phyloP scores from a whole-genome alignment of 2,888 invertebrate genomes.

The Sepiola atlantica region DNA sequence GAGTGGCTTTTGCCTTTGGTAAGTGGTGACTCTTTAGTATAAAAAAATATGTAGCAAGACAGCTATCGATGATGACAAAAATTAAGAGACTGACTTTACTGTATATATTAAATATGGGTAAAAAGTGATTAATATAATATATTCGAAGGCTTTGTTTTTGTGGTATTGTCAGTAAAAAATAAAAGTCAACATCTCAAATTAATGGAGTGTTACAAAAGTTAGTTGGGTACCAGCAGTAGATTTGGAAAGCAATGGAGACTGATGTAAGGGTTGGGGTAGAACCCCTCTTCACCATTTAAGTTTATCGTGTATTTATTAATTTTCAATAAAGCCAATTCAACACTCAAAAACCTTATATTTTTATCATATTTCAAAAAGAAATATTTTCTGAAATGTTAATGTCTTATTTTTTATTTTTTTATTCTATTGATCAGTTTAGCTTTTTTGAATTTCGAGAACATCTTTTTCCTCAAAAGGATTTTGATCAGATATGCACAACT shows the following conservation, averaged over 20 bases:
- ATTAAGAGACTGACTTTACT: too few relatives aligned
- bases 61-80: too few relatives aligned
- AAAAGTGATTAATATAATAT: not conserved
- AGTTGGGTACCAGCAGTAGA: not conserved
- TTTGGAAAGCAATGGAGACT: not conserved
- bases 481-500: not conserved
- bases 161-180: not conserved
- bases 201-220: not conserved
- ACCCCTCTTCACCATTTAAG: not conserved
- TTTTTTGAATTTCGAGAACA: conserved; percentile 1
- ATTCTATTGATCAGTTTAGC: not conserved
- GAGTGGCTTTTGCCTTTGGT: too few relatives aligned
- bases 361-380: not conserved
- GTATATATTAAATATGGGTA: too few relatives aligned
- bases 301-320: not conserved
- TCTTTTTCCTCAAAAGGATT: not conserved
- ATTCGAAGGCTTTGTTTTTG: not conserved
- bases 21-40: not conserved
- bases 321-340: conserved; percentile 11
- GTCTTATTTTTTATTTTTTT: not conserved
- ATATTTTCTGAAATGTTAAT: not conserved
- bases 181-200: not conserved
- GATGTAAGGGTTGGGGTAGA: not conserved
- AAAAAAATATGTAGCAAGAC: too few relatives aligned
- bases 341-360: not conserved